Conservation (phyloP, 2,113 vertebrate genomes). For the Girardinichthys multiradiatus region DNA sequence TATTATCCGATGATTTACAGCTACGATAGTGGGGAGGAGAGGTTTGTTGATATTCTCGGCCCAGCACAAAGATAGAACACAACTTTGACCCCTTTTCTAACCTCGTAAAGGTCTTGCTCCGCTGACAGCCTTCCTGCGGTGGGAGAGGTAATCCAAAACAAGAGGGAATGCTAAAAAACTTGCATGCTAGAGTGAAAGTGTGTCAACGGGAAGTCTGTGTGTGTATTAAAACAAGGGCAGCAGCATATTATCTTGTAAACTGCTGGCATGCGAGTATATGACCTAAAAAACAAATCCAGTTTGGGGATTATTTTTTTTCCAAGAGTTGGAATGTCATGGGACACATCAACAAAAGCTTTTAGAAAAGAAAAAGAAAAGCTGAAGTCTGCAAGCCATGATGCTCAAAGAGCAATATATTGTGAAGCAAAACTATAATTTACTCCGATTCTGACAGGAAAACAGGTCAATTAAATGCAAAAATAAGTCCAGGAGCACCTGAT, state of each 20-base stretch:
- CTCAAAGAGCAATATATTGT: background rate
- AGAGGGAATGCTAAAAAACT: conserved; percentile 18
- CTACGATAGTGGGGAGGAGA: conserved; percentile 42
- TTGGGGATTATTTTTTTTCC: conserved; percentile 9
- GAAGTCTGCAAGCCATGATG: conserved; percentile 15
- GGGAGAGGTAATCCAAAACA: conserved; percentile 37
- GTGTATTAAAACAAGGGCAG: conserved; percentile 46
- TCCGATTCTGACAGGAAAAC: conserved; percentile 17
- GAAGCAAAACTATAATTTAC: background rate
- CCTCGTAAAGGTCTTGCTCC: conserved; percentile 28
- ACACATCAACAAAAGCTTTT: conserved; percentile 28
- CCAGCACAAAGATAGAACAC: conserved; percentile 34
- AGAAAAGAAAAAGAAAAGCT: conserved; percentile 15
- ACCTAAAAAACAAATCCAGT: conserved; percentile 59
- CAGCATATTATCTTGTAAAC: conserved; percentile 50
- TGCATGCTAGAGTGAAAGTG: conserved; percentile 43
- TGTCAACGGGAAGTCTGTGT: conserved; percentile 30
- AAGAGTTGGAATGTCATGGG: conserved; percentile 7
- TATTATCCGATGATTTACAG: conserved; percentile 64
- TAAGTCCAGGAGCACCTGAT: conserved; percentile 44
- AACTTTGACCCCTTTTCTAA: conserved; percentile 29
- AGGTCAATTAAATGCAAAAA: conserved; percentile 33
- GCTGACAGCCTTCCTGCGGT: conserved; percentile 18
- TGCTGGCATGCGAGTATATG: conserved; percentile 36
- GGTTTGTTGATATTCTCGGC: conserved; percentile 66